Base-by-base conservation (phyloP, 2,797 vertebrate species). In the Holocentrus rufus region DNA sequence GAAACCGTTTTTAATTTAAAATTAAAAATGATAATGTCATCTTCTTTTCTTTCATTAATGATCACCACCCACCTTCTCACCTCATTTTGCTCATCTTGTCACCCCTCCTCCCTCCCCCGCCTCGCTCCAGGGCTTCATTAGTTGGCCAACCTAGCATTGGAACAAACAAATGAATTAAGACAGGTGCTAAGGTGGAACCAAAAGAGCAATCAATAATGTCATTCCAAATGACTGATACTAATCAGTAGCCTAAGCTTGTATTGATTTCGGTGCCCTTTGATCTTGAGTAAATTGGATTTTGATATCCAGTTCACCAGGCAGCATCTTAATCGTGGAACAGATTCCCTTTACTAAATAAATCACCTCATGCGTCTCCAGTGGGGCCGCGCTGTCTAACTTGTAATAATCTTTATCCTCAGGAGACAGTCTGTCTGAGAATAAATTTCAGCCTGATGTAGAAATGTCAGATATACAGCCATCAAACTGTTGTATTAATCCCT, bases 171-270 rank as follows among this genome's bases (percentile, higher is more conserved):
- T 57, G 11, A 76, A 76, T 85, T 77, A 59, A n/a, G 54, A 30
- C 27, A 49, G 34, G 39, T 46, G 18, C 13, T 22, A 65, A 80
- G 44, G 4, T 60, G 69, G 59, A 88, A 72, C 66, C 0, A 60
- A 72, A 65, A 44, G 47, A 65, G 8, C 39, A 81, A 83, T 89
- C 83, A 64, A 69, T 79, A 30, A 17, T 70, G 76, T 69, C 81
- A 64, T 66, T 70, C 77, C 55, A 74, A 84, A 72, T 84, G 56
- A 70, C 8, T 14, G 42, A 39, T 20, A 15, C 52, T 23, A 59
- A 69, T 53, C n/a, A 58, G 56, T 25, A 65, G 30, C 30, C 52
- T 15, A 9, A 23, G 7, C 52, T 4, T 56, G n/a, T 44, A 66
- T 64, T 81, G 75, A 85, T 69, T 70, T 53, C 15, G 2, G 3